phyloP scores from a whole-genome alignment of 2,113 vertebrate genomes.

The Motacilla alba region DNA sequence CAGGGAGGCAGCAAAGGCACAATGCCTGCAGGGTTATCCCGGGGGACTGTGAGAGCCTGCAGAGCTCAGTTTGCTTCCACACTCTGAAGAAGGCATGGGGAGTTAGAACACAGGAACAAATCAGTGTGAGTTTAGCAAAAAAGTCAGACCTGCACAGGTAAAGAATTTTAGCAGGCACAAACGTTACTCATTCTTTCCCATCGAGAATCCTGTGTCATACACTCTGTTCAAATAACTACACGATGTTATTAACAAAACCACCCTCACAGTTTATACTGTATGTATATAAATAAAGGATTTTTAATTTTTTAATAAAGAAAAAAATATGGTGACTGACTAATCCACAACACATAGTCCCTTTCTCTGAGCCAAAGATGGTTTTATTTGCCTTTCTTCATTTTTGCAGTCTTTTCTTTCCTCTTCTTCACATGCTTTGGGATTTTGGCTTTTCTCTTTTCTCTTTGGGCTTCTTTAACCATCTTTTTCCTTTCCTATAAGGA shows the following conservation, averaged over 20 bases:
- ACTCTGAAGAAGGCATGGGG: not conserved
- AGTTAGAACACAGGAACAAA: not conserved
- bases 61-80: not conserved
- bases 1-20: not conserved
- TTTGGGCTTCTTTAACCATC: constrained; percentile 88
- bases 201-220: not conserved
- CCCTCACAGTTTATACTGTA: not conserved
- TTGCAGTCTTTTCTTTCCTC: constrained; percentile 88
- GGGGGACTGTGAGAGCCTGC: not conserved
- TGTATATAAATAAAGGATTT: not conserved
- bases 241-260: not conserved
- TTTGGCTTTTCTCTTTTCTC: constrained; percentile 90
- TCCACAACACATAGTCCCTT: not conserved
- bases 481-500: constrained; percentile 87
- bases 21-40: not conserved
- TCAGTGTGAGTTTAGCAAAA: not conserved
- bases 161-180: not conserved
- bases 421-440: constrained; percentile 92
- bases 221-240: not conserved
- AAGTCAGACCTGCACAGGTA: not conserved
- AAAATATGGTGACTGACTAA: not conserved
- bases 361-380: not conserved
- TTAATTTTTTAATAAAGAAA: not conserved
- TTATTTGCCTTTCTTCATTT: constrained; percentile 87
- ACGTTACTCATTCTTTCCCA: not conserved